phyloP scores from a whole-genome alignment of 1,140 invertebrate genomes.

The Nasonia vitripennis region DNA sequence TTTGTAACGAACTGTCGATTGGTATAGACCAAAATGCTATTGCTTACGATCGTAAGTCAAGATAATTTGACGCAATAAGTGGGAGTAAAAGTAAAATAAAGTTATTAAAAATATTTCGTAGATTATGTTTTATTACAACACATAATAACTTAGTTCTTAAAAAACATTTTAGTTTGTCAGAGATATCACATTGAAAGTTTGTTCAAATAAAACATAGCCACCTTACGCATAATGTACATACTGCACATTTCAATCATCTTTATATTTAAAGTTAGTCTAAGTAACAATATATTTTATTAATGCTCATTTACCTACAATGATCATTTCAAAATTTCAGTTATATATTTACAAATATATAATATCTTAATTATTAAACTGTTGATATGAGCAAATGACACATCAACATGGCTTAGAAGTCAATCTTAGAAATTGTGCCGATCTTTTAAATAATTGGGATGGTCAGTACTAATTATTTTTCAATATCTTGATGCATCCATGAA shows the following conservation, averaged over 20 bases:
- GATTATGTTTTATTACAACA: conserved; percentile 67
- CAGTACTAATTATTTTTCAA: conserved; percentile 31
- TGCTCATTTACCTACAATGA: conserved; percentile 33
- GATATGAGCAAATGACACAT: conserved; percentile 37
- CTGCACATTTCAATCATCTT: conserved; percentile 58
- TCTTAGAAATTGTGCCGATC: conserved; percentile 34
- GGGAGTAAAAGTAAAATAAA: conserved; percentile 10
- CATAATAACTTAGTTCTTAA: conserved; percentile 65
- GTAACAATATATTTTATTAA: conserved; percentile 53
- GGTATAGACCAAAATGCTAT: too few species aligned
- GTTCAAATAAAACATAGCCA: conserved; percentile 69
- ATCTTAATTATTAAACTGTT: conserved; percentile 33
- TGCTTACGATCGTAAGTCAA: too few species aligned
- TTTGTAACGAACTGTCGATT: too few species aligned
- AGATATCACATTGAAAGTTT: conserved; percentile 71
- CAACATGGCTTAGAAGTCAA: conserved; percentile 17
- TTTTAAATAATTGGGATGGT: conserved; percentile 33
- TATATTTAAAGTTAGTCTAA: conserved; percentile 54
- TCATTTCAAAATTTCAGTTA: conserved; percentile 35
- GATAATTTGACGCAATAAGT: not conserved
- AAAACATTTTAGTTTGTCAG: conserved; percentile 65
- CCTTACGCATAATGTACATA: conserved; percentile 66
- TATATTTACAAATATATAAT: conserved; percentile 41
- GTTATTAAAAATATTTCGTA: conserved; percentile 43
- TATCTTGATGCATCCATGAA: conserved; percentile 12